A percentile compares a stretch with the other conserved stretches of the same genome.
Evolutionary conservation across 1,140 invertebrate genomes (phyloP).

Genomic region (Ceratitis capitata): DNA sequence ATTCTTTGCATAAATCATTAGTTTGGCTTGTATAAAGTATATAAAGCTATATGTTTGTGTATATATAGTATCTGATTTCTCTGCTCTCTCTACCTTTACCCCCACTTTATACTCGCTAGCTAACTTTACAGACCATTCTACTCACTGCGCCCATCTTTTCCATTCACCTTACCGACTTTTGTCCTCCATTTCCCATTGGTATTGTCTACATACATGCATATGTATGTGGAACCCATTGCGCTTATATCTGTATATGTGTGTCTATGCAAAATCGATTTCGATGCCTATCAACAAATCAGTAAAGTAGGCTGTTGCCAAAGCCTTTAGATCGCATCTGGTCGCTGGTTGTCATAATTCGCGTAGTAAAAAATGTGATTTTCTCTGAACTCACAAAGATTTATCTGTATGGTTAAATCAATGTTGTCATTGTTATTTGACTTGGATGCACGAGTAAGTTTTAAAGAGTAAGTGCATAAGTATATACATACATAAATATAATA

Average conservation of each 20-base stretch:
- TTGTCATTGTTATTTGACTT: background rate
- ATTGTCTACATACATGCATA: too few relatives aligned
- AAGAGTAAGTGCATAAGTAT: background rate
- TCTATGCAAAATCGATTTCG: constrained; percentile 31
- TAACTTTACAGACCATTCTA: too few relatives aligned
- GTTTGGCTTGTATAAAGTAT: too few relatives aligned
- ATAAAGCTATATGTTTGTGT: too few relatives aligned
- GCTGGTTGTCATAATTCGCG: constrained; percentile 28
- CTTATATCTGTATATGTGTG: too few relatives aligned
- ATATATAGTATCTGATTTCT: background rate
- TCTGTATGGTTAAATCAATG: background rate
- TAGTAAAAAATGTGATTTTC: constrained; percentile 17
- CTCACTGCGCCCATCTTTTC: background rate
- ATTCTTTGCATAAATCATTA: too few relatives aligned
- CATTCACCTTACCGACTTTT: background rate
- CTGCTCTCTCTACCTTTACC: background rate
- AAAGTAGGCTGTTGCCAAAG: background rate
- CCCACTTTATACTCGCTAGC: too few relatives aligned
- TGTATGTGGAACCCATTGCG: background rate
- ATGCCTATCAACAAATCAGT: background rate
- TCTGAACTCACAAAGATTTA: background rate
- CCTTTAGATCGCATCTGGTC: background rate
- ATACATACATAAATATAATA: background rate
- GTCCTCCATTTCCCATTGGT: background rate
- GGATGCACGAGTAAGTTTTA: background rate